Percentiles rank a stretch among this genome's conserved stretches.
phyloP scores from a whole-genome alignment of 2,797 vertebrate genomes.

The Adelosebastes latens region DNA sequence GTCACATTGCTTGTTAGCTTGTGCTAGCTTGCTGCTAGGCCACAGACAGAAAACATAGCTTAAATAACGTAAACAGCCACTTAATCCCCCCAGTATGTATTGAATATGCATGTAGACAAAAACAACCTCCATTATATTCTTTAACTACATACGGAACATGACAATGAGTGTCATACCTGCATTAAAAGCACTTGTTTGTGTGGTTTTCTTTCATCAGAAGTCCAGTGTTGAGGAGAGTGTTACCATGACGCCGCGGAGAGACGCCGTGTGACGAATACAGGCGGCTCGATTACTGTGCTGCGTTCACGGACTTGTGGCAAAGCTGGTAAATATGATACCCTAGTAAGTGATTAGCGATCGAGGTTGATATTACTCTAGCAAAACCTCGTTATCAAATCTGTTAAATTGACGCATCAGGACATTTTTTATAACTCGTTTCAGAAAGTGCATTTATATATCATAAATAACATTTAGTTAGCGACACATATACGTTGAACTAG shows the following conservation, averaged over 20 bases:
- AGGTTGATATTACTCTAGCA: fast-evolving
- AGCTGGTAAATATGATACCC: background rate
- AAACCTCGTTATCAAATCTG: background rate
- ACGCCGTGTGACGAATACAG: slow-evolving; percentile 73
- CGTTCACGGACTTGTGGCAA: slow-evolving; percentile 14
- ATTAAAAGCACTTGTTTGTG: slow-evolving; percentile 38
- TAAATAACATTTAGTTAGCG: too few relatives aligned
- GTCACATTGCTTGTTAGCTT: slow-evolving; percentile 26
- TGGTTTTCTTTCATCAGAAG: slow-evolving; percentile 10
- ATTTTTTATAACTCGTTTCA: fast-evolving
- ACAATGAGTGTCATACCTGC: slow-evolving; percentile 39
- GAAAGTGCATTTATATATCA: background rate
- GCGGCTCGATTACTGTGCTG: slow-evolving; percentile 27
- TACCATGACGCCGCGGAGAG: slow-evolving; percentile 84
- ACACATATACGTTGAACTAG: background rate
- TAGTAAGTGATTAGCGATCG: fast-evolving
- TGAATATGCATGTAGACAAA: background rate
- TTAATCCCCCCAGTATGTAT: slow-evolving; percentile 33
- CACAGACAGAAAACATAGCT: slow-evolving; percentile 58
- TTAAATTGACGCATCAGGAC: background rate
- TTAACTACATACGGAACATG: fast-evolving
- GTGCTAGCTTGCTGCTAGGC: slow-evolving; percentile 63
- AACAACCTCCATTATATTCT: background rate
- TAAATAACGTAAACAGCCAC: slow-evolving; percentile 26
- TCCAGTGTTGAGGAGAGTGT: slow-evolving; percentile 63